A percentile compares a stretch with the other conserved stretches of the same genome.
phyloP scores from a whole-genome alignment of 2,113 vertebrate species.

The Cheilinus undulatus region DNA sequence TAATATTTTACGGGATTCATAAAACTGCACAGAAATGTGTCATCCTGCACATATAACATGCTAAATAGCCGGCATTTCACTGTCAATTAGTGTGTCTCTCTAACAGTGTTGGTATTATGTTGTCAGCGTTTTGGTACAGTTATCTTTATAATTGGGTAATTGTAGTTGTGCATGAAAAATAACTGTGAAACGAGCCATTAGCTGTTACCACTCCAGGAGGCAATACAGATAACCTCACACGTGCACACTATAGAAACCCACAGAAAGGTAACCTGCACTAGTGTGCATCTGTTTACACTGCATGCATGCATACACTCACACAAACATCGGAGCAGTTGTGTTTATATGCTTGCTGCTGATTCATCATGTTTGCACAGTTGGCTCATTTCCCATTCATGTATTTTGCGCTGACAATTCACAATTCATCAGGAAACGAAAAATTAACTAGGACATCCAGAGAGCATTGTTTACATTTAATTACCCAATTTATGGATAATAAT shows the following conservation, averaged over 20 bases:
- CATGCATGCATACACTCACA: neutral
- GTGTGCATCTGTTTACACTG: neutral
- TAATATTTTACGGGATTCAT: neutral
- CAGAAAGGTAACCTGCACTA: no score
- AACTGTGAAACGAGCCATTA: slow-evolving; percentile 35
- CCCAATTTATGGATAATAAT: neutral
- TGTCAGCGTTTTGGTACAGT: slow-evolving; percentile 12
- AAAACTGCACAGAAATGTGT: no score
- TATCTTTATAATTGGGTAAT: slow-evolving; percentile 33
- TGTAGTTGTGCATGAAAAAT: slow-evolving; percentile 6
- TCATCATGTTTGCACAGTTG: neutral
- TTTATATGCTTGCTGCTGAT: slow-evolving; percentile 15
- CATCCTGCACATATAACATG: neutral
- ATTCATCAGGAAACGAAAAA: slow-evolving; percentile 1
- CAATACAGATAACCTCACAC: neutral
- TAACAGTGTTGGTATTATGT: neutral
- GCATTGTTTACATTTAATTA: slow-evolving; percentile 30
- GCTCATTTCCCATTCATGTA: slow-evolving; percentile 11
- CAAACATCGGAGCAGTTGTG: slow-evolving; percentile 2
- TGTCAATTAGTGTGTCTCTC: slow-evolving; percentile 10
- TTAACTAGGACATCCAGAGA: neutral
- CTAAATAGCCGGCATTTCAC: neutral
- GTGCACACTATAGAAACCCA: neutral
- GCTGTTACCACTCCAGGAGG: slow-evolving; percentile 5
- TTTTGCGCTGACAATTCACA: slow-evolving; percentile 22